These are phyloP conservation scores for Acanthochromis polyacanthus DNA, from an alignment of 2,113 vertebrate genomes.

Conservation along the genomic window DNA sequence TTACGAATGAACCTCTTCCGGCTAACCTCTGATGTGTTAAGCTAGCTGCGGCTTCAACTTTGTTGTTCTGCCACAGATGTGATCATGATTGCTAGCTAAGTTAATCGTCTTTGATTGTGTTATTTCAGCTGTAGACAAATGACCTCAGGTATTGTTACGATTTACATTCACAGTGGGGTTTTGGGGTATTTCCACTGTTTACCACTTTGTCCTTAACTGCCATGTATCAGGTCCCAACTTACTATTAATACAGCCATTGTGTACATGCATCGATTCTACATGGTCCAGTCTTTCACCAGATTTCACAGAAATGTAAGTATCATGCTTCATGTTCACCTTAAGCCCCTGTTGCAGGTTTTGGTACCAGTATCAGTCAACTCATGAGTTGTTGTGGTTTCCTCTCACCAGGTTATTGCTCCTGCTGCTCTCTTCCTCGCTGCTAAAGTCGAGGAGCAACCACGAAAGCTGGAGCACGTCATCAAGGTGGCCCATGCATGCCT, in stretches of 20 bases:
- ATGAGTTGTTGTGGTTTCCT: neutral
- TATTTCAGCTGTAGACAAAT: neutral
- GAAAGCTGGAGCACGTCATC: conserved; percentile 96
- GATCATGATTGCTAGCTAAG: neutral
- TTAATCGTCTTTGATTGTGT: neutral
- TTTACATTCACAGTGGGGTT: neutral
- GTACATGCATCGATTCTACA: conserved; percentile 99
- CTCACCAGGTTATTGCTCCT: conserved; percentile 89
- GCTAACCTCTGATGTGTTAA: neutral
- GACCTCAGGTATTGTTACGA: fast-evolving
- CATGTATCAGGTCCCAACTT: conserved; percentile 89
- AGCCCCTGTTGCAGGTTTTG: neutral
- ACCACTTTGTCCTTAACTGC: conserved; percentile 81
- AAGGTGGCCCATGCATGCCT: conserved; percentile 96
- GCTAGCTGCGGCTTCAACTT: neutral
- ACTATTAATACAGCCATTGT: conserved; percentile 98
- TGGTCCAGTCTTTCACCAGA: conserved; percentile 97
- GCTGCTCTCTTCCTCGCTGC: conserved; percentile 95
- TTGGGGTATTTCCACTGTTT: neutral
- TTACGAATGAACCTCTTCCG: neutral
- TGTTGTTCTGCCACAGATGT: conserved; percentile 1
- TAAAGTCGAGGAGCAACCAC: conserved; percentile 97
- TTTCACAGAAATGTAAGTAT: conserved; percentile 94
- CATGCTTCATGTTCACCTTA: neutral
- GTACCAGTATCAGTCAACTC: neutral